Base-by-base conservation (phyloP, 30 jellyfish, hydroid and myxozoan genomes). In the Cassiopea andromeda region DNA sequence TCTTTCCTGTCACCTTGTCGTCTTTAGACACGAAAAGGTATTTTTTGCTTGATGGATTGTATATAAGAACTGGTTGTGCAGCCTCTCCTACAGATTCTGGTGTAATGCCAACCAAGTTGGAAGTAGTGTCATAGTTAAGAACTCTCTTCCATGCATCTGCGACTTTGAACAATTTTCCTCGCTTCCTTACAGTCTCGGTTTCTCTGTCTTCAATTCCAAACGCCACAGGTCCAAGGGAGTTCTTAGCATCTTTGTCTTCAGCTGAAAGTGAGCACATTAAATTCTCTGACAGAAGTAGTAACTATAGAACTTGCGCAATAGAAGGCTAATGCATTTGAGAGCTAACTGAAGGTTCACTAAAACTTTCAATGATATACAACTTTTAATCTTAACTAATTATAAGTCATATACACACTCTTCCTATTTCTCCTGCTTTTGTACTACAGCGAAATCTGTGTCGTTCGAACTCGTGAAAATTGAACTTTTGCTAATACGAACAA, bases 31-130 rank as follows among this genome's bases (percentile, higher is more conserved):
- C 91, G 46, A 68, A 83, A 1, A 72, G 48, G 46, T 60, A 83
- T 19, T 45, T 46, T 48, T 83, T 45, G 46, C 49, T 83, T 1
- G 38, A 77, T 5, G 91, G 91, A 79, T 48, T 83, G 91, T 69
- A 83, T 12, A 83, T 46, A 3, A 83, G 60, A 46, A 83, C 48
- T 49, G 83, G 77, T 66, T 83, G 91, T 18, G 54, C 47, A 7
- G 84, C 66, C 46, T 83, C 91, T 8, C 84, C 91, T 16, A 83
- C 54, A 17, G 48, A 43, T 48, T 83, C 48, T 15, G 91, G 91
- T 18, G 77, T 48, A 17, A 83, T 68, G 12, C 84, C 91, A 54
- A 46, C 45, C 44, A 83, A 15, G 16, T 83, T 58, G 38, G 91
- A 83, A 9, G 2, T 48, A 1, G 76, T 45, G 15, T 83, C 91